Conservation (phyloP, 2,888 invertebrate genomes). For the Choristoneura rosaceana region DNA sequence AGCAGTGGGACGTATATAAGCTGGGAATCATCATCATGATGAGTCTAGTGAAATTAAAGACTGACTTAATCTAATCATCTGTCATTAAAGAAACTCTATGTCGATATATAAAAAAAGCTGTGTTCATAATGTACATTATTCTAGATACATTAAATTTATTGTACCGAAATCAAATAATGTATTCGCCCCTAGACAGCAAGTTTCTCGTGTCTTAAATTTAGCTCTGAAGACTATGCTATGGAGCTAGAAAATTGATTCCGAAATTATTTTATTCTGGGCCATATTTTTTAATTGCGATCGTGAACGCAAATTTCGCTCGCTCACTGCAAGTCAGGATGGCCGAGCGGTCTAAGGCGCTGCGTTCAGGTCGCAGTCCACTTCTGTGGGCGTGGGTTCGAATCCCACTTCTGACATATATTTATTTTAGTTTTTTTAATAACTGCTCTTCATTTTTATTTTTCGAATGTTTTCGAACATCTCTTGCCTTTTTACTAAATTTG, state of each 20-base stretch:
- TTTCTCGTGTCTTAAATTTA: background rate
- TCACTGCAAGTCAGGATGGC: constrained; percentile 59
- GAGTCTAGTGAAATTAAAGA: too few relatives aligned
- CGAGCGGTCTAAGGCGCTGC: constrained; percentile 72
- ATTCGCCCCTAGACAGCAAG: too few relatives aligned
- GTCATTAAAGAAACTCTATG: too few relatives aligned
- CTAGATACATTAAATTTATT: too few relatives aligned
- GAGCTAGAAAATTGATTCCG: too few relatives aligned
- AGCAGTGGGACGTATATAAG: too few relatives aligned
- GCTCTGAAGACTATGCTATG: background rate
- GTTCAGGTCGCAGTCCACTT: constrained; percentile 73
- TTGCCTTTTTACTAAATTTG: background rate
- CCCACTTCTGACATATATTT: constrained; percentile 64
- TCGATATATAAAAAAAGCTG: too few relatives aligned
- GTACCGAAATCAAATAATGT: too few relatives aligned
- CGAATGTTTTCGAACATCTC: background rate
- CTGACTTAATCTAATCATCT: too few relatives aligned
- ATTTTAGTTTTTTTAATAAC: constrained; percentile 5
- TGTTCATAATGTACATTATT: too few relatives aligned
- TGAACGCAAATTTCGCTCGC: constrained; percentile 6
- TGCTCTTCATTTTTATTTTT: background rate
- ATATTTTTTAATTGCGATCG: background rate
- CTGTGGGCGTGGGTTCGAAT: constrained; percentile 73
- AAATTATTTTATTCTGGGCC: background rate
- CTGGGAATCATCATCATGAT: too few relatives aligned